phyloP scores from a whole-genome alignment of 2,888 invertebrate genomes.

The Epinotia ramella region DNA sequence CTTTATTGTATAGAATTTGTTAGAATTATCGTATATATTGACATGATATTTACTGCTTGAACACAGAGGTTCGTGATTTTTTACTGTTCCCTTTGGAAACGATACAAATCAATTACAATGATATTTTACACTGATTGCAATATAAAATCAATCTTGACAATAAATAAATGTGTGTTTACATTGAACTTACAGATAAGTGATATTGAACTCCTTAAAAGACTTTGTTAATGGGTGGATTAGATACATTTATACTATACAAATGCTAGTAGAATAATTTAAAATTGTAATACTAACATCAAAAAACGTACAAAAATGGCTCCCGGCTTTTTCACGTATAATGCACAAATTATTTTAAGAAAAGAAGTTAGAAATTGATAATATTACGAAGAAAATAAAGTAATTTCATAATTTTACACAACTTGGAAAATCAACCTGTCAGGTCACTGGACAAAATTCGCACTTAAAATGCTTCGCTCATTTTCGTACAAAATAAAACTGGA shows the following conservation, averaged over 20 bases:
- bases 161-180: neutral
- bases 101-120: conserved; percentile 3
- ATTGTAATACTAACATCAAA: neutral
- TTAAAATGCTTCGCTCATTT: neutral
- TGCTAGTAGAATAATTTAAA: neutral
- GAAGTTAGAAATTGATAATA: neutral
- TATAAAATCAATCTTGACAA: neutral
- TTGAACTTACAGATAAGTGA: conserved; percentile 17
- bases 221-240: conserved; percentile 14
- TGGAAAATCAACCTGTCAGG: too few species aligned
- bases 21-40: conserved; percentile 9
- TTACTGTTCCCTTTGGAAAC: conserved; percentile 26
- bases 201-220: conserved; percentile 15
- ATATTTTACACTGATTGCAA: neutral
- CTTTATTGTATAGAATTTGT: conserved; percentile 12
- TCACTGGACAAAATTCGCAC: neutral
- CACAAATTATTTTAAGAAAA: neutral
- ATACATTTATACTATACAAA: conserved; percentile 8
- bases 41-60: conserved; percentile 16
- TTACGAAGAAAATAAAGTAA: neutral
- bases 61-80: conserved; percentile 33
- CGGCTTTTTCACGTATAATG: neutral
- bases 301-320: neutral
- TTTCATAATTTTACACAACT: neutral
- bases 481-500: too few species aligned